Base-by-base conservation (phyloP, 2,113 vertebrate species). In the Vulpes lagopus region DNA sequence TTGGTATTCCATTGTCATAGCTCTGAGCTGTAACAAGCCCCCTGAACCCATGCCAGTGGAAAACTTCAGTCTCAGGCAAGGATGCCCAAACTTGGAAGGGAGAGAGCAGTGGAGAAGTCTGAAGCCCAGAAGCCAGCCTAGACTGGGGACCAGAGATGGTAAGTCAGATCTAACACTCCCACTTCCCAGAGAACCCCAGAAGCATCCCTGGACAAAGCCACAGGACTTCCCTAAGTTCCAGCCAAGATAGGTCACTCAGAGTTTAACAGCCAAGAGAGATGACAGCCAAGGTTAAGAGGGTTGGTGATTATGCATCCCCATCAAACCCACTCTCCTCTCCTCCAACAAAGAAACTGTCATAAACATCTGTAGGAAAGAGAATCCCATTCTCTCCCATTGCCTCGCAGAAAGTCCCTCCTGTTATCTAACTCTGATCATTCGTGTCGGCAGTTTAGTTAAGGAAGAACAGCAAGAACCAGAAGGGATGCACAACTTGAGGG, bases 281-380 rank as follows among this genome's bases (percentile, higher is more conserved):
- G 32, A 96, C 94, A 83, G 95, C 96, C 97, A 96, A 96, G 80
- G 86, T 94, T 95, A 95, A 22, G 88, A 95, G 25, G 82, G 87
- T 84, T 96, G 76, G 80, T 67, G 91, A 92, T 92, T 89, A 62
- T 60, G 4, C 2, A 5, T 88, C 76, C 74, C 74, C 59, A 49
- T 65, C 62, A 89, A 51, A 87, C 35, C n/a, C 49, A 3, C 38
- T 73, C 38, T 88, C 81, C 60, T 51, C 71, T 55, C 32, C 51
- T 49, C 22, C 79, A 79, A 60, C 49, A 80, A 55, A 59, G 30
- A 79, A 83, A 53, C 76, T 38, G 81, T 96, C 59, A 35, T 81
- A 95, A 91, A 92, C 71, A 94, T 96, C 35, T 85, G 60, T 32
- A 93, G 43, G 67, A 79, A 97, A 93, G 62, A 89, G 95, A 94